Evolutionary conservation across 2,888 invertebrate species (phyloP).

Genomic region (Scaptomyza flava): DNA sequence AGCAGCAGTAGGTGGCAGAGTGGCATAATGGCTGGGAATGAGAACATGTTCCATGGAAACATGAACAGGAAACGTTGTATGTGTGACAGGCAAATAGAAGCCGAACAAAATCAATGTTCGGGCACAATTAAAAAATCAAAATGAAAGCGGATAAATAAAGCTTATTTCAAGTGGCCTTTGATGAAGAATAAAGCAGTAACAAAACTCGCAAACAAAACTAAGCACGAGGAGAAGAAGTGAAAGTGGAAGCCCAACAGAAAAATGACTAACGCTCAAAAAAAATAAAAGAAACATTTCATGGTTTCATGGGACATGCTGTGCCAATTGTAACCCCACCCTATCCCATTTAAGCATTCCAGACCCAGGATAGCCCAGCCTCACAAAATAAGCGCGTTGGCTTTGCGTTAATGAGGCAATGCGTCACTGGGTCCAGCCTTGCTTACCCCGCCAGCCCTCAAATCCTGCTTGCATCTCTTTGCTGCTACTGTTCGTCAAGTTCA

Average conservation of each 20-base stretch:
- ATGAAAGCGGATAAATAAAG: constrained; percentile 72
- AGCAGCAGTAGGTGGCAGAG: background rate
- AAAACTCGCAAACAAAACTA: background rate
- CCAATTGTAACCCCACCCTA: constrained; percentile 48
- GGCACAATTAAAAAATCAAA: constrained; percentile 60
- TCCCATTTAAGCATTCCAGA: background rate
- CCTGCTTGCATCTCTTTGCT: constrained; percentile 13
- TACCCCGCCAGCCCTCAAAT: background rate
- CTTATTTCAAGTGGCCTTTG: constrained; percentile 64
- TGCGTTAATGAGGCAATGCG: constrained; percentile 78
- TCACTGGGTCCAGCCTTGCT: constrained; percentile 58
- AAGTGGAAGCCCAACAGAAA: constrained; percentile 7
- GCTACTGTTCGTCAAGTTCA: constrained; percentile 67
- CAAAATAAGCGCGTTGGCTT: constrained; percentile 66
- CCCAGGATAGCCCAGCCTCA: constrained; percentile 2
- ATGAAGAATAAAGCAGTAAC: constrained; percentile 31
- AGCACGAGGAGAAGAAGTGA: background rate
- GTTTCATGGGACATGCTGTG: constrained; percentile 72
- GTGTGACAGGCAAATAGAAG: constrained; percentile 61
- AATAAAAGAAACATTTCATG: constrained; percentile 72
- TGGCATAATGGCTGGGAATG: background rate
- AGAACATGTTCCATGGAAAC: background rate
- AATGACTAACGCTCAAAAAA: constrained; percentile 59
- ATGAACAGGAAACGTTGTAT: constrained; percentile 31
- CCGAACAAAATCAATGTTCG: constrained; percentile 43